phyloP scores from a whole-genome alignment of 2,888 invertebrate species.

The Tholera decimalis region DNA sequence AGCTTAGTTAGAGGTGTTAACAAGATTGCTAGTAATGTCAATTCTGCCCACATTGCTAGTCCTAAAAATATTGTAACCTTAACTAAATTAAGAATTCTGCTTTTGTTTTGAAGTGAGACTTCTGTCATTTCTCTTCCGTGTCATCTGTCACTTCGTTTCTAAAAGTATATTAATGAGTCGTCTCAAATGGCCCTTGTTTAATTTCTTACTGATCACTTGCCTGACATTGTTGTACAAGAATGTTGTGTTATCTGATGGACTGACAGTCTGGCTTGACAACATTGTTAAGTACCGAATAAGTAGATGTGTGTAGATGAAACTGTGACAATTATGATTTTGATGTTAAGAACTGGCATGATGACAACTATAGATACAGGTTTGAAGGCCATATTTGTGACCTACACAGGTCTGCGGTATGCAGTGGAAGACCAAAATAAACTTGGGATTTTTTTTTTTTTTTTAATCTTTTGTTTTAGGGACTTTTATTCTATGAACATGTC shows the following conservation, averaged over 20 bases:
- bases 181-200: slow-evolving; percentile 48
- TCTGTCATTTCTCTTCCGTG: slow-evolving; percentile 4
- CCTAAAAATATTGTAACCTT: too few species aligned
- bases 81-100: too few species aligned
- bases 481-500: too few species aligned
- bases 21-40: too few species aligned
- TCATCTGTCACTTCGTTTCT: slow-evolving; percentile 42
- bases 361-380: too few species aligned
- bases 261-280: slow-evolving; percentile 49
- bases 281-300: slow-evolving; percentile 33
- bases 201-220: slow-evolving; percentile 47
- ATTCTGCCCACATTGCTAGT: too few species aligned
- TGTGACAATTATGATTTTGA: background rate
- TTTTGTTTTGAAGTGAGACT: slow-evolving; percentile 2
- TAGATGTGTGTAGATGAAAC: background rate
- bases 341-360: background rate
- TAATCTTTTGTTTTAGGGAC: too few species aligned
- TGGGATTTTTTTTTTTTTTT: too few species aligned
- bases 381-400: too few species aligned
- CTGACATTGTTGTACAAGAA: slow-evolving; percentile 58
- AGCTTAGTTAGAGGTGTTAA: too few species aligned
- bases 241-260: slow-evolving; percentile 49
- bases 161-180: slow-evolving; percentile 62
- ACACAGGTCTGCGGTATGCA: too few species aligned
- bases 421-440: too few species aligned